Base-by-base conservation (phyloP, 2,797 vertebrate species). In the Pantherophis alleghaniensis region DNA sequence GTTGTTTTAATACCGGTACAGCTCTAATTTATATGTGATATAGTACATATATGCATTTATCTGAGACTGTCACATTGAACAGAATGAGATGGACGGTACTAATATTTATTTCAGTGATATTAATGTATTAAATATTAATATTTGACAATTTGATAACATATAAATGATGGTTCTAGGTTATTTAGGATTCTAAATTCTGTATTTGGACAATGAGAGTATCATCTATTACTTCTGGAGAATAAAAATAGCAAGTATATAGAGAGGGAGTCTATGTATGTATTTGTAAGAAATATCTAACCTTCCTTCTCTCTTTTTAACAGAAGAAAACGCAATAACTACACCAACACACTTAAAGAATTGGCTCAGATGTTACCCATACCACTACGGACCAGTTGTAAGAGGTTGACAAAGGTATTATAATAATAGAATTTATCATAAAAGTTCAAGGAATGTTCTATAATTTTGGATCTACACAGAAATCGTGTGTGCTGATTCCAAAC, bases 311-410 rank as follows among this genome's bases (percentile, higher is more conserved):
- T 63, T 87, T 60, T 86, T 51, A 94, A 94, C 95, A 97, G 97
- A 95, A 96, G 90, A 66, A 94, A 96, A 88, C 95, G 90, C 83
- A 94, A 92, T 93, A 96, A 95, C 63, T 95, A 96, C 32, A 94
- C 95, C 3, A 94, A 59, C 53, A 96, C 94, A 20, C 95, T 97
- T 7, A 97, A 89, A 20, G 96, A 97, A 86, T 86, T 97, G 94
- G 96, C 96, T 3, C 10, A 95, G 90, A 91, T 97, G 93, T 89
- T 97, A 6, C 97, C 96, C 0, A 11, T 96, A 61, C 63, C 95
- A 42, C 87, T 92, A 74, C 94, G 89, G 53, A 87, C 47, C 0
- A 83, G 90, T 16, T 91, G 42, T 86, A 96, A 95, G 91, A 96
- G 94, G 92, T 86, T 95, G 47, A 96, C 96, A 7, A 97, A 97